A percentile compares a stretch with the other conserved stretches of the same genome.
Evolutionary conservation across 1,140 invertebrate species (phyloP).

Genomic region (Drosophila ercepeae): DNA sequence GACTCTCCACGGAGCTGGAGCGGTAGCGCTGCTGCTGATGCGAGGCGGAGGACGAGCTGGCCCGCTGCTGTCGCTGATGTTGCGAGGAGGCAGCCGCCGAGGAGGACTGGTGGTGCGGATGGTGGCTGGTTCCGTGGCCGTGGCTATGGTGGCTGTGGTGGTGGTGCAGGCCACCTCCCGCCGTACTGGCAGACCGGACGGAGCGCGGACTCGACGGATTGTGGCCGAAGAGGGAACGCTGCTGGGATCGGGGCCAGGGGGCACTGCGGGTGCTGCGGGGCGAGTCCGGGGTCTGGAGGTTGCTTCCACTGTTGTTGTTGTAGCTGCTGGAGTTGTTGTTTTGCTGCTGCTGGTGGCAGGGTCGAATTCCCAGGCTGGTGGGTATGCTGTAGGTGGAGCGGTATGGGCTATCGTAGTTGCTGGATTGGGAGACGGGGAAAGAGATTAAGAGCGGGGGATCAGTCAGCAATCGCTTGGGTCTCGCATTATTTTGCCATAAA

Average conservation of each 20-base stretch:
- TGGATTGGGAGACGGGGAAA: conserved; percentile 15
- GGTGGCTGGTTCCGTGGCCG: conserved; percentile 71
- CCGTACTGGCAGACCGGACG: conserved; percentile 87
- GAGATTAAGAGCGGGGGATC: conserved; percentile 30
- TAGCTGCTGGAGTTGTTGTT: conserved; percentile 78
- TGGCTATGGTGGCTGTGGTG: conserved; percentile 75
- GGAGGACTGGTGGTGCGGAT: conserved; percentile 60
- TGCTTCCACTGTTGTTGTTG: conserved; percentile 75
- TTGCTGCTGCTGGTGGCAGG: conserved; percentile 71
- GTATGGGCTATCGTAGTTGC: conserved; percentile 84
- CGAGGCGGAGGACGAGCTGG: conserved; percentile 66
- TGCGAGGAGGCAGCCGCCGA: conserved; percentile 53
- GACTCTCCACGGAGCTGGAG: conserved; percentile 91
- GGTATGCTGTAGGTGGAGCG: conserved; percentile 85
- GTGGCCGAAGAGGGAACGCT: conserved; percentile 88
- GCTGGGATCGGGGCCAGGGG: conserved; percentile 89
- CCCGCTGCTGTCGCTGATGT: conserved; percentile 60
- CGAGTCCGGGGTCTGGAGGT: conserved; percentile 86
- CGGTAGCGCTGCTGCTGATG: conserved; percentile 83
- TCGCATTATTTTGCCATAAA: conserved; percentile 83
- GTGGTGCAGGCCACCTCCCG: conserved; percentile 72
- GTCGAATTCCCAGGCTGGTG: conserved; percentile 78
- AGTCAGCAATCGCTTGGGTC: conserved; percentile 53
- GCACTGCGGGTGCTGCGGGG: conserved; percentile 93
- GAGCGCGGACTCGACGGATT: conserved; percentile 86